Conservation (phyloP, 2,797 vertebrate genomes). For the Karalla daura region DNA sequence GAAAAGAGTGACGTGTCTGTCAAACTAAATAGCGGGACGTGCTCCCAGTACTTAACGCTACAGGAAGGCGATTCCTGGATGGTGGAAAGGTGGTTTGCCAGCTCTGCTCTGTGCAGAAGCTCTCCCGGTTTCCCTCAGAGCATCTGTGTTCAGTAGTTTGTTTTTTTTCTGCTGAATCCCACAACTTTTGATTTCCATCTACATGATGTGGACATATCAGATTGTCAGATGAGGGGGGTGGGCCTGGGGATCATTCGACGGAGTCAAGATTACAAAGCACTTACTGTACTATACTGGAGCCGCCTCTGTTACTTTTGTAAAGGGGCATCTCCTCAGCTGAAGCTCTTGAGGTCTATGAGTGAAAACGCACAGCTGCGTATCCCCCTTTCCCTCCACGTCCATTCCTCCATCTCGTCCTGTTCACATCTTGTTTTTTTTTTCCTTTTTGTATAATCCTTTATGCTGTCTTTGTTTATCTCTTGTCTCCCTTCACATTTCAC, state of each 20-base stretch:
- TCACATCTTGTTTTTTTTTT: slow-evolving; percentile 46
- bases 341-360: slow-evolving; percentile 81
- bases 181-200: slow-evolving; percentile 52
- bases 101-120: slow-evolving; percentile 34
- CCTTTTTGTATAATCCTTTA: slow-evolving; percentile 46
- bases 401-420: slow-evolving; percentile 62
- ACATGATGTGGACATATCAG: slow-evolving; percentile 72
- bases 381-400: slow-evolving; percentile 49
- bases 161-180: slow-evolving; percentile 63
- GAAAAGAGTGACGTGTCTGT: slow-evolving; percentile 36
- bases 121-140: slow-evolving; percentile 8
- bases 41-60: slow-evolving; percentile 29
- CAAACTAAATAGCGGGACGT: slow-evolving; percentile 41
- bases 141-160: slow-evolving; percentile 53
- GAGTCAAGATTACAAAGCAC: slow-evolving; percentile 88
- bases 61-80: slow-evolving; percentile 49
- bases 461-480: slow-evolving; percentile 44
- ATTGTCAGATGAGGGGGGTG: slow-evolving; percentile 55
- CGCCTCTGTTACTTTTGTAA: slow-evolving; percentile 75
- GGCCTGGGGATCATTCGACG: slow-evolving; percentile 57
- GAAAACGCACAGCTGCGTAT: slow-evolving; percentile 74
- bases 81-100: slow-evolving; percentile 32
- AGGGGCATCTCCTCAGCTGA: slow-evolving; percentile 79
- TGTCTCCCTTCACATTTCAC: slow-evolving; percentile 60
- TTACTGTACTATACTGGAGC: slow-evolving; percentile 82